A percentile compares a stretch with the other conserved stretches of the same genome.
phyloP scores from a whole-genome alignment of 1,140 invertebrate species.

The Caenorhabditis inopinata region DNA sequence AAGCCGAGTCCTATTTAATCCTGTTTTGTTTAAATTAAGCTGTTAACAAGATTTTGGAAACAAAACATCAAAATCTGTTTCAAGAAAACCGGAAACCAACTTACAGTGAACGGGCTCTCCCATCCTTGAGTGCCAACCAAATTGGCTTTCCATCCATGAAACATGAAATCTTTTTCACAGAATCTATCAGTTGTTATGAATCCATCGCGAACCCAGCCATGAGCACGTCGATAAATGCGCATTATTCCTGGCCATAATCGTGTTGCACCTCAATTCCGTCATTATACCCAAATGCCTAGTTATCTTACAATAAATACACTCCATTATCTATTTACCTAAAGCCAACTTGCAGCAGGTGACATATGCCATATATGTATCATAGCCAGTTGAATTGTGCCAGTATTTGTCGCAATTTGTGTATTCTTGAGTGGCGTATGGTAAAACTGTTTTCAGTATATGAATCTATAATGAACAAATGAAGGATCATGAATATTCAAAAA shows the following conservation, averaged over 20 bases:
- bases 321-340: constrained; percentile 38
- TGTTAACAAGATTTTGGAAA: no score
- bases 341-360: constrained; percentile 55
- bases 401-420: constrained; percentile 52
- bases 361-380: constrained; percentile 60
- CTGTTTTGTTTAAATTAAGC: no score
- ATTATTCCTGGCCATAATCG: constrained; percentile 49
- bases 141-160: constrained; percentile 50
- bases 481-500: no score
- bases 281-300: no score
- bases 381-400: constrained; percentile 53
- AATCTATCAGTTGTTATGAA: no score
- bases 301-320: no score
- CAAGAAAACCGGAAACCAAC: no score
- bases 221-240: no score
- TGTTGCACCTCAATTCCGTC: constrained; percentile 44
- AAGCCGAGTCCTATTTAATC: no score
- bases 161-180: constrained; percentile 51
- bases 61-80: no score
- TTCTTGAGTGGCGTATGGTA: constrained; percentile 53
- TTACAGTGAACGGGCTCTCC: constrained; percentile 28
- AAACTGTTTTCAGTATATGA: constrained; percentile 53
- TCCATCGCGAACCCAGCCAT: no score
- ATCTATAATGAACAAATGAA: no score
- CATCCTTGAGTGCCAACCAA: constrained; percentile 43